A percentile compares a stretch with the other conserved stretches of the same genome.
These are phyloP conservation scores for Danionella cerebrum DNA, from an alignment of 2,113 vertebrate species.

Conservation along the genomic window DNA sequence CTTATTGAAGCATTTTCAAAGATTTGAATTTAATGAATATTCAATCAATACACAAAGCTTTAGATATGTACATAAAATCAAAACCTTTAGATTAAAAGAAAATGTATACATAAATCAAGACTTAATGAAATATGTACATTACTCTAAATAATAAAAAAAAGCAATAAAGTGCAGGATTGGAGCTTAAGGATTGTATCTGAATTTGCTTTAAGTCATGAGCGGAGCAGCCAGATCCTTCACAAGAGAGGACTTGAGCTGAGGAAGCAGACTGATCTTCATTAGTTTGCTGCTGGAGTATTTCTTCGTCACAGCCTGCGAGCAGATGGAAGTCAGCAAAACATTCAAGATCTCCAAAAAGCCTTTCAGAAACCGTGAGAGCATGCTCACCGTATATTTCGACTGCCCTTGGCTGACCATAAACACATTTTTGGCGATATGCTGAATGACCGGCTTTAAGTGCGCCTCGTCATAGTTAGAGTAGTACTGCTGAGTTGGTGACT, in stretches of 20 bases:
- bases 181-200: not conserved
- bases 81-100: no score
- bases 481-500: constrained; percentile 77
- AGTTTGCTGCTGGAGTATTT: constrained; percentile 82
- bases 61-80: no score
- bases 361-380: not conserved
- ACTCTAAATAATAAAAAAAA: constrained; percentile 15
- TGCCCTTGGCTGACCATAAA: constrained; percentile 71
- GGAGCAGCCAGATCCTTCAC: constrained; percentile 68
- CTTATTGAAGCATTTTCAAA: no score
- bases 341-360: not conserved
- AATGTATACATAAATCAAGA: no score
- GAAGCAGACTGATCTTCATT: constrained; percentile 75
- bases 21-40: no score
- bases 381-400: constrained; percentile 76
- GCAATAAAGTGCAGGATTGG: constrained; percentile 56
- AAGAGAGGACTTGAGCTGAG: constrained; percentile 64
- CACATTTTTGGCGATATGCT: constrained; percentile 85
- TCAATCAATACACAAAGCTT: no score
- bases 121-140: constrained; percentile 21
- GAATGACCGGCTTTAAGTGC: constrained; percentile 68
- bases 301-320: constrained; percentile 74
- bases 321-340: not conserved
- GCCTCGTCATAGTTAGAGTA: constrained; percentile 78
- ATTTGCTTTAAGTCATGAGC: no score